These are phyloP conservation scores for Amazona ochrocephala DNA, from an alignment of 2,797 vertebrate genomes.

Conservation along the genomic window DNA sequence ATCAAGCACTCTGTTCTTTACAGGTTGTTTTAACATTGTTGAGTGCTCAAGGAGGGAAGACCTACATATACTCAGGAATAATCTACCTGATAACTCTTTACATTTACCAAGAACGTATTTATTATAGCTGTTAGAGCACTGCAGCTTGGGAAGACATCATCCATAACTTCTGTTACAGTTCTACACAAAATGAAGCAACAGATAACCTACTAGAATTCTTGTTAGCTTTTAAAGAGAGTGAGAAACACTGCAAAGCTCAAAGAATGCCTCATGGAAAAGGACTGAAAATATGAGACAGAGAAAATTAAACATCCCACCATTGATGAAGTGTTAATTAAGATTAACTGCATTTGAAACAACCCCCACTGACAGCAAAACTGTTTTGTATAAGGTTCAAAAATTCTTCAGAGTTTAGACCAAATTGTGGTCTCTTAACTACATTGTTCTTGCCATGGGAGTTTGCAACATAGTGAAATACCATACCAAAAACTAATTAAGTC, in stretches of 20 bases:
- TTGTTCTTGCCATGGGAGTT: neutral
- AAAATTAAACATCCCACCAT: neutral
- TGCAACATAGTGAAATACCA: neutral
- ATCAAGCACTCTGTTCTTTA: neutral
- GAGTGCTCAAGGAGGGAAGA: neutral
- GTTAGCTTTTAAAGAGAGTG: neutral
- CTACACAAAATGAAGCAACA: neutral
- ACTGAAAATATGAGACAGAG: neutral
- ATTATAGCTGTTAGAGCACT: neutral
- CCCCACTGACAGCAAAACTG: neutral
- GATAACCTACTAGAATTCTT: neutral
- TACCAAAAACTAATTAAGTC: neutral
- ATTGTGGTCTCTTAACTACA: neutral
- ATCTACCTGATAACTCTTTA: neutral
- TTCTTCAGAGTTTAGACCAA: neutral
- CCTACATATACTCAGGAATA: neutral
- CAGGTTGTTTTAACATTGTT: neutral
- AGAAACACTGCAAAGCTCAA: slow-evolving; percentile 4
- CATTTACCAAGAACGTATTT: neutral
- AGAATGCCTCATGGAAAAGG: neutral
- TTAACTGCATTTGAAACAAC: neutral
- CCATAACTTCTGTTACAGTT: neutral
- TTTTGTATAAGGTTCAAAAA: neutral
- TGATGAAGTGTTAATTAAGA: neutral
- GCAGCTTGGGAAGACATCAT: neutral